phyloP scores from a whole-genome alignment of 2,888 invertebrate genomes.

The Anarsia innoxiella region DNA sequence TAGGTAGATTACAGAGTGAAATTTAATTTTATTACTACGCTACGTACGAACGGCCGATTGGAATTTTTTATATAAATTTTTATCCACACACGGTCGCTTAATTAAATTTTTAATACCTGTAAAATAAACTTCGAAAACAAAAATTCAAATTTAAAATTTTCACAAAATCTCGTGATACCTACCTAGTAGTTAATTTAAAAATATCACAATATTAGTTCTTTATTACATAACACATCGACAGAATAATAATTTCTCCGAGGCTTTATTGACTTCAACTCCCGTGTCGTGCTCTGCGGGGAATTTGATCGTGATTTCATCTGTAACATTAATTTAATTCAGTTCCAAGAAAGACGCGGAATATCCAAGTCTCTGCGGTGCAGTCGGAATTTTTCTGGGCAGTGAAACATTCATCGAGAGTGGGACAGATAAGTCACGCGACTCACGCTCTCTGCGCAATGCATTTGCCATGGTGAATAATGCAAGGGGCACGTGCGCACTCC shows the following conservation, averaged over 20 bases:
- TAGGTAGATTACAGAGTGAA: not conserved
- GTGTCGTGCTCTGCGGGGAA: too few species aligned
- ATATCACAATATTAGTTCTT: too few species aligned
- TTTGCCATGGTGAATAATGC: constrained; percentile 69
- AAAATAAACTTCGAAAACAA: too few species aligned
- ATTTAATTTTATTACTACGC: not conserved
- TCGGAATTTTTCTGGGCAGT: constrained; percentile 40
- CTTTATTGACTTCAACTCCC: not conserved
- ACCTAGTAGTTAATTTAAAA: too few species aligned
- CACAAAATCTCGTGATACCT: too few species aligned
- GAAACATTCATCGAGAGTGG: constrained; percentile 43
- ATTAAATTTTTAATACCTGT: too few species aligned
- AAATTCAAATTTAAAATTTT: too few species aligned
- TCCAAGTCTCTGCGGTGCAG: constrained; percentile 12
- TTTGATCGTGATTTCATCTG: constrained; percentile 3
- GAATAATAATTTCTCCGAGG: too few species aligned
- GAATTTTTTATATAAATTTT: not conserved
- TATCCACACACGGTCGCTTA: too few species aligned
- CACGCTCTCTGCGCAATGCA: constrained; percentile 41
- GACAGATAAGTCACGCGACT: constrained; percentile 60
- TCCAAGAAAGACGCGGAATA: not conserved
- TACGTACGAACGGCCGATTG: not conserved
- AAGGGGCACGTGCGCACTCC: constrained; percentile 41
- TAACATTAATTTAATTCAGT: not conserved
- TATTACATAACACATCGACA: too few species aligned